A percentile compares a stretch with the other conserved stretches of the same genome.
phyloP scores from a whole-genome alignment of 2,797 vertebrate genomes.

The Glyptemys insculpta region DNA sequence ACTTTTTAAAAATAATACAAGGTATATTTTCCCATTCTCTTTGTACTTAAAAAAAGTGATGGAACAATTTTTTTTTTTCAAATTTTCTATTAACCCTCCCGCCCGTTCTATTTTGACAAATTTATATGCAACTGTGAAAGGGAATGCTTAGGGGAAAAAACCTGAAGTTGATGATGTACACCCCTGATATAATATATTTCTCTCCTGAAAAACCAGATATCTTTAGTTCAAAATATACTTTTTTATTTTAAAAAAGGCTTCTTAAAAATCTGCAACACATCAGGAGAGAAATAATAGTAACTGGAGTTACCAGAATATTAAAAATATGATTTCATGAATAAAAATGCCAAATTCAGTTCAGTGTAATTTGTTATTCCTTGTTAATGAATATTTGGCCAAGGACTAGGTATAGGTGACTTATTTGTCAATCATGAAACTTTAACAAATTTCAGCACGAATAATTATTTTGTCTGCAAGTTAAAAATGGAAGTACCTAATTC shows the following conservation, averaged over 20 bases:
- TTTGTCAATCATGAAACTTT: not conserved
- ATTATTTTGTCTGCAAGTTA: not conserved
- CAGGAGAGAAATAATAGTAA: not conserved
- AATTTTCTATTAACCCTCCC: not conserved
- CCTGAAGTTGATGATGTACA: not conserved
- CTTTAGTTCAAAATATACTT: not conserved
- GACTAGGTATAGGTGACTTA: not conserved
- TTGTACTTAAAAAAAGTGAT: not conserved
- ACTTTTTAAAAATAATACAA: not conserved
- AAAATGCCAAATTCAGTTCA: not conserved
- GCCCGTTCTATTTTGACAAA: not conserved
- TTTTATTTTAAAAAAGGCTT: not conserved
- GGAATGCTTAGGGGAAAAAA: not conserved
- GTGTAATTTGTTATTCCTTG: not conserved
- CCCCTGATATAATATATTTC: not conserved
- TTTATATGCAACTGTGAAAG: not conserved
- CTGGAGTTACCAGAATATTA: not conserved
- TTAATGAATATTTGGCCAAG: not conserved
- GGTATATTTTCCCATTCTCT: not conserved
- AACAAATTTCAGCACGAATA: not conserved
- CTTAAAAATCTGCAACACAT: not conserved
- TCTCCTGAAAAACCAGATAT: not conserved
- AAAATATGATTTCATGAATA: not conserved
- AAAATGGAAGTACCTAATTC: slow-evolving; percentile 11
- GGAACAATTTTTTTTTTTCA: not conserved